phyloP scores from a whole-genome alignment of 37 sponge, comb jelly and placozoan genomes.

The Cladorhizidae sp. region DNA sequence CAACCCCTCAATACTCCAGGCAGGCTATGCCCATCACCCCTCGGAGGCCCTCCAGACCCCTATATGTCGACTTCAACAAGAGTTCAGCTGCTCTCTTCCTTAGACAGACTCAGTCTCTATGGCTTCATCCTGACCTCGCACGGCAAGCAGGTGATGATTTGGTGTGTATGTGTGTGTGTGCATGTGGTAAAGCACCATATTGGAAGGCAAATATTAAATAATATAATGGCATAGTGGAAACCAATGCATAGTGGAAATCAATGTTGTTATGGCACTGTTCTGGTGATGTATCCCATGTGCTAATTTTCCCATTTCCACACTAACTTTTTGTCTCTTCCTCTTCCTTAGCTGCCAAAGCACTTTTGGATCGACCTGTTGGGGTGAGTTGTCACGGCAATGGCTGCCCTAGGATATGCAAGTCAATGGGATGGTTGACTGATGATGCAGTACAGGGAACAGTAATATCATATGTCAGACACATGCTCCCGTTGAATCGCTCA shows the following conservation, averaged over 20 bases:
- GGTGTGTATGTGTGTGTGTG: background rate
- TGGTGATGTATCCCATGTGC: background rate
- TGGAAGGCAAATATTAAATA: too few relatives aligned
- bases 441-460: too few relatives aligned
- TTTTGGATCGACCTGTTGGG: conserved; percentile 55
- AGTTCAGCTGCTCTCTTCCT: conserved; percentile 47
- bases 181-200: too few relatives aligned
- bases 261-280: too few relatives aligned
- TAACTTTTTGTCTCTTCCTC: background rate
- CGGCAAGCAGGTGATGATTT: conserved; percentile 36
- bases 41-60: conserved; percentile 25
- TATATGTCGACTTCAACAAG: conserved; percentile 32
- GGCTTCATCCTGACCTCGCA: conserved; percentile 39
- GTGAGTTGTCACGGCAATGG: conserved; percentile 46
- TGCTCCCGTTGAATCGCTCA: background rate
- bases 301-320: background rate
- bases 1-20: too few relatives aligned
- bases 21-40: conserved; percentile 14
- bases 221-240: too few relatives aligned
- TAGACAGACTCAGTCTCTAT: conserved; percentile 38
- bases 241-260: too few relatives aligned
- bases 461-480: too few relatives aligned
- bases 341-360: conserved; percentile 51
- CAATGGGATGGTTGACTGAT: too few relatives aligned
- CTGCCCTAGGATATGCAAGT: background rate